These are phyloP conservation scores for Apoda limacodes DNA, from an alignment of 2,888 invertebrate genomes.

Conservation along the genomic window DNA sequence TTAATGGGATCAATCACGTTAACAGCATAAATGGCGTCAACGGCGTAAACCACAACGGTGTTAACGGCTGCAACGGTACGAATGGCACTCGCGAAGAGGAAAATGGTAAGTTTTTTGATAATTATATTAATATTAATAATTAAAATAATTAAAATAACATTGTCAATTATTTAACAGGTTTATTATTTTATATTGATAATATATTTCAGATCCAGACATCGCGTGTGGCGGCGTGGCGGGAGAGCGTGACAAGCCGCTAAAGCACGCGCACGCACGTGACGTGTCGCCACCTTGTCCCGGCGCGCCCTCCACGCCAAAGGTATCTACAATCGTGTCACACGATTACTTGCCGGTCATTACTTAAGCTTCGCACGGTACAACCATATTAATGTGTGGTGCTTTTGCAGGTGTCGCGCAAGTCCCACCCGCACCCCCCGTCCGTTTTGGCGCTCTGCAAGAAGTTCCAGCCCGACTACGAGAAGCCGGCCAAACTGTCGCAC, in stretches of 20 bases:
- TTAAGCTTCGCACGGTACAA: too few species aligned
- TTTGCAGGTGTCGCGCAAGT: constrained; percentile 67
- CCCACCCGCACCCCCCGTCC: constrained; percentile 66
- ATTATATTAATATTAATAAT: too few species aligned
- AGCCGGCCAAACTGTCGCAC: constrained; percentile 47
- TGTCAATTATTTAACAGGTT: too few species aligned
- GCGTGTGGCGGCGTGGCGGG: constrained; percentile 15
- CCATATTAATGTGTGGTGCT: neutral
- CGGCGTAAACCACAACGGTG: constrained; percentile 19
- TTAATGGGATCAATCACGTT: constrained; percentile 26
- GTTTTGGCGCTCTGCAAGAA: constrained; percentile 65
- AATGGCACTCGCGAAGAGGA: too few species aligned
- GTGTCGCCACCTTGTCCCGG: constrained; percentile 68
- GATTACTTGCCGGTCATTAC: too few species aligned
- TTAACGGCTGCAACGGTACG: constrained; percentile 27
- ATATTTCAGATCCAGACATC: too few species aligned
- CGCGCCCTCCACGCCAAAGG: constrained; percentile 76
- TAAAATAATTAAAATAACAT: too few species aligned
- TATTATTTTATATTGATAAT: neutral
- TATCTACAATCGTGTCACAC: too few species aligned
- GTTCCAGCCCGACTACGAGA: constrained; percentile 65
- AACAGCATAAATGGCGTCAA: constrained; percentile 16
- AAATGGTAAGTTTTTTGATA: too few species aligned
- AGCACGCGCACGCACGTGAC: constrained; percentile 58
- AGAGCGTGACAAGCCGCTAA: constrained; percentile 47